phyloP scores from a whole-genome alignment of 2,888 invertebrate genomes.

The Rotaria macrura region DNA sequence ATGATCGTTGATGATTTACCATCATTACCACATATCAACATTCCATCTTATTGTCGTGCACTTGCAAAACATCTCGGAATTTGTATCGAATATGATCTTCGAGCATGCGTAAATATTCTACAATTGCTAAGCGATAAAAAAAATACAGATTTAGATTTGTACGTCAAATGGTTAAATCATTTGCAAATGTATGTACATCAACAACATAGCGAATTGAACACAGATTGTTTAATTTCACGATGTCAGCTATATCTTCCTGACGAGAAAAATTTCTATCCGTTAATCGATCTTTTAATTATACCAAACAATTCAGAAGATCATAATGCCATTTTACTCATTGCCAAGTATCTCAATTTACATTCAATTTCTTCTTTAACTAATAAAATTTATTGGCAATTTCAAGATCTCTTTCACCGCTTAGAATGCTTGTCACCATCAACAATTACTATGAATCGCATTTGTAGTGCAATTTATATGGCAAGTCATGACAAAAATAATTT shows the following conservation, averaged over 20 bases:
- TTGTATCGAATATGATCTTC: neutral
- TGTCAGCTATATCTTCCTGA: neutral
- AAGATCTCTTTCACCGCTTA: neutral
- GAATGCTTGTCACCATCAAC: neutral
- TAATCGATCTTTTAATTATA: neutral
- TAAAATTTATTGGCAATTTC: conserved; percentile 11
- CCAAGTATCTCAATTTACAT: conserved; percentile 22
- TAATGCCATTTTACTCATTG: neutral
- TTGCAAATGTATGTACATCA: conserved; percentile 14
- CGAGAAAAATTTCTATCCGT: neutral
- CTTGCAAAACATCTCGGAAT: conserved; percentile 20
- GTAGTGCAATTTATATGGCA: neutral
- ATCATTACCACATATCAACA: conserved; percentile 18
- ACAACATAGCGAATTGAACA: neutral
- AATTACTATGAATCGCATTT: neutral
- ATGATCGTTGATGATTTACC: neutral
- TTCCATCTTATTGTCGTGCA: neutral
- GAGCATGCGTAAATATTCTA: conserved; percentile 13
- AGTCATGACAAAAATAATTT: neutral
- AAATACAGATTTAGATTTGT: neutral
- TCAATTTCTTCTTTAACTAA: conserved; percentile 1
- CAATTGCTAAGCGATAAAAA: neutral
- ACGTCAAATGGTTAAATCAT: conserved; percentile 24
- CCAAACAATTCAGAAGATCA: neutral
- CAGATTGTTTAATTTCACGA: neutral